Evolutionary conservation across 2,888 invertebrate genomes (phyloP), one percentile per base, ranked within the genome.

Genomic region (Melanostoma scalare): DNA sequence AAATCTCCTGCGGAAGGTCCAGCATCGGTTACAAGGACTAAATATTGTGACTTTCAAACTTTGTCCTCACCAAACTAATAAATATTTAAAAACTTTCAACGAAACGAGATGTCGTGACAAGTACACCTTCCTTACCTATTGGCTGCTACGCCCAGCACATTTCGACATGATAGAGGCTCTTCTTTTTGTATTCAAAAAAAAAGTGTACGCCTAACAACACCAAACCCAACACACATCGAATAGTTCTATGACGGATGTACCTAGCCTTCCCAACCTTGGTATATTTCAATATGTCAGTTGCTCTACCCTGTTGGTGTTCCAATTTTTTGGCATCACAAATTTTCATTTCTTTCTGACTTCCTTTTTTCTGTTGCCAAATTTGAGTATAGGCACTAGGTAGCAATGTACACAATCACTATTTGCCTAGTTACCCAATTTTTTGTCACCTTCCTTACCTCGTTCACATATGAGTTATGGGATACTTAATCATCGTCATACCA

Each of bases 401-500:
- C 38, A 58, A 6, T 44, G 44, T n/a, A n/a, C 40, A 55, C 63
- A 31, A 50, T 38, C 65, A 63, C 50, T 44, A 56, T 72, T 72
- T 76, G 72, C 81, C 81, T 68, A 72, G 81, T 81, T 75, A 58
- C 58, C 58, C 44, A 63, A 73, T 72, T 78, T 60, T 55, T 55
- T 20, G 35, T 30, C 52, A 10, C 40, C 38, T 48, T 60, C 60
- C 35, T 4, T 35, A 9, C 8, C 60, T 38, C 52, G 40, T 33
- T 52, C 20, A 61, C 42, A 4, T 61, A 48, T 84, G 82, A 78
- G 68, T 65, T 84, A 78, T 84, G 68, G 42, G 63, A 68, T 82
- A 46, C 79, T 84, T 84, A 84, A 84, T 79, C 84, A 84, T 78
- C 79, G 84, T 79, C 84, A 84, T 74, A 44, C 68, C 78, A 78